A percentile compares a stretch with the other conserved stretches of the same genome.
Conservation (phyloP, 2,113 vertebrate species). For the Phyllostomus hastatus region DNA sequence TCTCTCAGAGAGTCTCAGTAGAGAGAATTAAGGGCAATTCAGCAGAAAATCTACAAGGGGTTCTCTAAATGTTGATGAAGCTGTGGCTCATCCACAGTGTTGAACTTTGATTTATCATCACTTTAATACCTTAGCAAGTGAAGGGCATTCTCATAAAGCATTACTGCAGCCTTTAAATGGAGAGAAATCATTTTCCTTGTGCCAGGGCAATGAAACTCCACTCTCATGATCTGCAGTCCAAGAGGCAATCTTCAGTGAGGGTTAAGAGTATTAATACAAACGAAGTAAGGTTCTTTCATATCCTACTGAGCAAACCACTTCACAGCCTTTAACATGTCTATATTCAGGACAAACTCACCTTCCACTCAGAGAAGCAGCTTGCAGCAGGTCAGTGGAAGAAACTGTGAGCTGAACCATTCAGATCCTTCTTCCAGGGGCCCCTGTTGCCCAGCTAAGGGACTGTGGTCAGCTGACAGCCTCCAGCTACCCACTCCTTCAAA, state of each 20-base stretch:
- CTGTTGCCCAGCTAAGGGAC: neutral
- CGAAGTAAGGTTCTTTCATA: neutral
- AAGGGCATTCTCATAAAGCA: conserved; percentile 57
- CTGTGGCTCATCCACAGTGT: neutral
- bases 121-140: conserved; percentile 45
- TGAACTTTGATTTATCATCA: conserved; percentile 44
- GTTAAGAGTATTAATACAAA: conserved; percentile 28
- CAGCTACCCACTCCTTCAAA: neutral
- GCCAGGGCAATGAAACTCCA: neutral
- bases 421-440: neutral
- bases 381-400: neutral
- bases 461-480: neutral
- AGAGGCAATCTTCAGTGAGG: conserved; percentile 24
- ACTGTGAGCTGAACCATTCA: neutral
- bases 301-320: neutral
- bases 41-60: neutral
- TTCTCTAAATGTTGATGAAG: neutral
- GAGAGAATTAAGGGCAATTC: neutral
- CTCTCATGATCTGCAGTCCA: neutral
- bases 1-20: neutral
- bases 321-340: neutral
- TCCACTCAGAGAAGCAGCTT: neutral
- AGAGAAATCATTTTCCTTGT: neutral
- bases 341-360: neutral
- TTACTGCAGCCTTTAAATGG: neutral